A percentile compares a stretch with the other conserved stretches of the same genome.
Evolutionary conservation across 2,797 vertebrate species (phyloP).

Genomic region (Leptatherina wallacei): DNA sequence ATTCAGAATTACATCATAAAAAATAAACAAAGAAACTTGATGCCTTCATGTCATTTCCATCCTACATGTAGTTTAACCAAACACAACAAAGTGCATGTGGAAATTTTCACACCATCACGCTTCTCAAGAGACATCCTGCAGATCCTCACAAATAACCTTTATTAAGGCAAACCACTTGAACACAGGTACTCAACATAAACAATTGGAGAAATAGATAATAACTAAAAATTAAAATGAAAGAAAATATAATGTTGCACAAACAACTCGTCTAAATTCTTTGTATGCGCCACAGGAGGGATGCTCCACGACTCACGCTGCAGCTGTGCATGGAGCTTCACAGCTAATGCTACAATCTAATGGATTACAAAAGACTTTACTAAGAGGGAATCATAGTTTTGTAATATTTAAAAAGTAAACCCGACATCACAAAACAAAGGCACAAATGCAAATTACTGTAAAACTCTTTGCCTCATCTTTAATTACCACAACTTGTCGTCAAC

Average conservation of each 20-base stretch:
- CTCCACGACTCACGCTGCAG: not conserved
- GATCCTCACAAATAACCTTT: conserved; percentile 3
- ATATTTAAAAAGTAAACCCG: no score
- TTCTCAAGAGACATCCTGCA: conserved; percentile 2
- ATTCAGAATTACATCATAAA: not conserved
- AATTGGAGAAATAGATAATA: not conserved
- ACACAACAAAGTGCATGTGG: not conserved
- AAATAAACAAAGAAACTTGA: not conserved
- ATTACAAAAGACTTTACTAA: not conserved
- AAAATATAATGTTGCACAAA: conserved; percentile 8
- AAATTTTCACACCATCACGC: conserved; percentile 14
- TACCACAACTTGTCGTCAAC: no score
- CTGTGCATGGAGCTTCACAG: not conserved
- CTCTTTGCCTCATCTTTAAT: no score
- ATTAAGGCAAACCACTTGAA: not conserved
- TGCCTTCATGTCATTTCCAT: not conserved
- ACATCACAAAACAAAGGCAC: no score
- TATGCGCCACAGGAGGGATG: not conserved
- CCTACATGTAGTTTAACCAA: not conserved
- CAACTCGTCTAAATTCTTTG: not conserved
- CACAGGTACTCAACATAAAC: not conserved
- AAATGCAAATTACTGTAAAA: no score
- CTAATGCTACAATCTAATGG: not conserved
- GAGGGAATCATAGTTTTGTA: no score
- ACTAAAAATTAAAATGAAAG: not conserved